Base-by-base conservation (phyloP, 2,888 invertebrate genomes). In the Bembecia ichneumoniformis region DNA sequence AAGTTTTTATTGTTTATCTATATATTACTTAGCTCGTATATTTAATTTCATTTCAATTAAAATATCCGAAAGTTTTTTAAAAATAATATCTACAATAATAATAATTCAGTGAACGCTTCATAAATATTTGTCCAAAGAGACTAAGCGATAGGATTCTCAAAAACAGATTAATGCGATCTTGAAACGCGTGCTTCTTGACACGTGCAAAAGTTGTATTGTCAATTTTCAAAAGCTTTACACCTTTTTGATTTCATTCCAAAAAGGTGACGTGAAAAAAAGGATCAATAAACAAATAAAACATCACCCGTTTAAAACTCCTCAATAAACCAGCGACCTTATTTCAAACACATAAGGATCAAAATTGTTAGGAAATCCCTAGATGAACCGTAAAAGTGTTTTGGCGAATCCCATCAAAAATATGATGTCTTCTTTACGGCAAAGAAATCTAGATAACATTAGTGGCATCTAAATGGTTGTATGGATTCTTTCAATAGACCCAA, bases 361-460 rank as follows among this genome's bases (percentile, higher is more conserved):
- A 14, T 51, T 9, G 49, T 17, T 49, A 16, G 43, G 7, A 13
- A 34, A 46, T 35, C 15, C 7, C 13, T 50, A 46, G 35, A 15
- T 10, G 3, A 15, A 14, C 9, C 45, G 53, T 51, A 57, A 55
- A 51, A 52, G 52, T 51, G 51, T 56, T 48, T 55, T 64, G 55
- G 61, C 59, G 47, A 49, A 49, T 47, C 54, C 56, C 54, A 55
- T 58, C 60, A 66, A 71, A 28, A 40, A 71, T 67, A 63, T 73
- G 79, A 80, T 68, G 63, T 77, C 76, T 80, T 67, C 66, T 67
- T 78, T 66, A 58, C 70, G 71, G 63, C 69, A 62, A 71, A 74
- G 74, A 79, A 77, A 71, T 81, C 77, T 73, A 82, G 84, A 86
- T 84, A 84, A 79, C 81, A 86, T 87, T 87, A 86, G 86, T 82